These are phyloP conservation scores for Muscina levida DNA, from an alignment of 2,888 invertebrate genomes.

Conservation along the genomic window DNA sequence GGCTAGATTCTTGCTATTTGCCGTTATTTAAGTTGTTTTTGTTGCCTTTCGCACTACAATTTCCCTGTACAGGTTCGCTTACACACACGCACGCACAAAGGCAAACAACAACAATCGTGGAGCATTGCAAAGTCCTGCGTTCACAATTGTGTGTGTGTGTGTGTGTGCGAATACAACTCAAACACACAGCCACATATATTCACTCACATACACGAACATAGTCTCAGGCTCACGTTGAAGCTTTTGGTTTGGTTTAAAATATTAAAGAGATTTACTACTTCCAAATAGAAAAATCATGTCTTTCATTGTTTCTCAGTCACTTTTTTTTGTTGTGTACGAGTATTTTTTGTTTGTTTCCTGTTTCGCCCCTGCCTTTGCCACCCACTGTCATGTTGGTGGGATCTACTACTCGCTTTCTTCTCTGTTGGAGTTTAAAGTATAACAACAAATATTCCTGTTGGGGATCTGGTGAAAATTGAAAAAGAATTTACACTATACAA, in stretches of 20 bases:
- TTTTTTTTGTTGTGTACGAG: not conserved
- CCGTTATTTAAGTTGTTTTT: slow-evolving; percentile 1
- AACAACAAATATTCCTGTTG: slow-evolving; percentile 1
- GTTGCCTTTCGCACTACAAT: slow-evolving; percentile 21
- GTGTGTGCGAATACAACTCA: slow-evolving; percentile 20
- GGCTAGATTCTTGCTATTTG: not conserved
- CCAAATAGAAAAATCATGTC: slow-evolving; percentile 38
- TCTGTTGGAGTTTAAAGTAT: slow-evolving; percentile 1
- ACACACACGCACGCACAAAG: not conserved
- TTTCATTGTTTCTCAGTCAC: slow-evolving; percentile 20
- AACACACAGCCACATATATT: slow-evolving; percentile 30
- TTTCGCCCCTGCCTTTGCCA: not conserved
- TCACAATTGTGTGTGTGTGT: slow-evolving; percentile 1
- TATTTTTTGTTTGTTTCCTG: not conserved
- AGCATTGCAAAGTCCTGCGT: not conserved
- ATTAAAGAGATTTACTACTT: slow-evolving; percentile 48
- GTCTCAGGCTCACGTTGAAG: slow-evolving; percentile 15
- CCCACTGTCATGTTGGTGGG: no score
- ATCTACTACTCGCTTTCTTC: not conserved
- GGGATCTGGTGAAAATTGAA: slow-evolving; percentile 33
- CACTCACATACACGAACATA: not conserved
- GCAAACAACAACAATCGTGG: slow-evolving; percentile 11
- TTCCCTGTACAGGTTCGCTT: slow-evolving; percentile 1
- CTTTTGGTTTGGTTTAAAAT: slow-evolving; percentile 44
- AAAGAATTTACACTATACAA: slow-evolving; percentile 23